Conservation (phyloP, 2,888 invertebrate genomes). For the Rhagonycha fulva region DNA sequence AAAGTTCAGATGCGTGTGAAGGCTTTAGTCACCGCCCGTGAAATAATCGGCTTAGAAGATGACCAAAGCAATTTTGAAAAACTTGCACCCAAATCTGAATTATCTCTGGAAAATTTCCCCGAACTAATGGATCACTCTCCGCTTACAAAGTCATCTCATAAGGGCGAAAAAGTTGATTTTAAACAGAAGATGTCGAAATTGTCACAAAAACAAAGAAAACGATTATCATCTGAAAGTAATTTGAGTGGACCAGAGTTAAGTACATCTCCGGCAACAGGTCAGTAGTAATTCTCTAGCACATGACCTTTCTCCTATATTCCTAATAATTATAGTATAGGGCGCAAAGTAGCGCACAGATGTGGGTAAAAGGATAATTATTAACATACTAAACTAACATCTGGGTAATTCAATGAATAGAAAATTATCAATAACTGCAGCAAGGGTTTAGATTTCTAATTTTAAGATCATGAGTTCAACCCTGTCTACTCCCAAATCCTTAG, state of each 20-base stretch:
- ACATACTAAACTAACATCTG: no score
- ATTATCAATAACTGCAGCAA: no score
- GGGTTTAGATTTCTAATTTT: no score
- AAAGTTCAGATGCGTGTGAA: conserved; percentile 37
- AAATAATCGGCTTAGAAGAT: conserved; percentile 38
- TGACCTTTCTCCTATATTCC: no score
- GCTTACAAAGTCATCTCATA: conserved; percentile 36
- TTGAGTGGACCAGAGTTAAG: conserved; percentile 37
- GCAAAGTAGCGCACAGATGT: no score
- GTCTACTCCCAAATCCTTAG: no score
- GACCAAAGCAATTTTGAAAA: conserved; percentile 30
- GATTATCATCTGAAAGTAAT: conserved; percentile 59
- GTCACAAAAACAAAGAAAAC: conserved; percentile 69
- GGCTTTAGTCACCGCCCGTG: conserved; percentile 44
- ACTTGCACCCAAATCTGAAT: conserved; percentile 29
- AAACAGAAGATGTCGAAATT: conserved; percentile 55
- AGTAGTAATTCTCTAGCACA: neutral
- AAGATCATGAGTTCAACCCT: no score
- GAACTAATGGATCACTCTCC: conserved; percentile 41
- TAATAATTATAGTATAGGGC: no score
- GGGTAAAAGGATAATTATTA: no score
- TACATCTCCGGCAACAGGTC: conserved; percentile 20
- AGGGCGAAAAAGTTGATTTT: conserved; percentile 40
- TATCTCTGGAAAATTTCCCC: conserved; percentile 54
- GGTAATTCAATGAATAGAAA: no score